Evolutionary conservation across 2,797 vertebrate genomes (phyloP), one percentile per base, ranked within the genome.

Genomic region (Sebastes trivittatus): DNA sequence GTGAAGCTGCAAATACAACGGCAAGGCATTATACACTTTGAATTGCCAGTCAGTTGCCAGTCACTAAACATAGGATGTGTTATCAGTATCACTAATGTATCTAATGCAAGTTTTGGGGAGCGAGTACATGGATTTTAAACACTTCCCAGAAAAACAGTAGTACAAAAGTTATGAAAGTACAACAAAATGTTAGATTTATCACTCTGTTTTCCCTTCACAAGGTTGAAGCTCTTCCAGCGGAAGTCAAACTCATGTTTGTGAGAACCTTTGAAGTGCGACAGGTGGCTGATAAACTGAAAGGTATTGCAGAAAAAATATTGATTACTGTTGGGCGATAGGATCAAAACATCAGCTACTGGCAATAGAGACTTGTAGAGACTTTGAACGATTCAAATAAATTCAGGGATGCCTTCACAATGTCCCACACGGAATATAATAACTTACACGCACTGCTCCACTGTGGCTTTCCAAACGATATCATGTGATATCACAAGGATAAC

Each of bases 151-250:
- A 46, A 1, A 46, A 20, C 46, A 49, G 18, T 20, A 18, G 46
- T 49, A 7, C 64, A 59, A 72, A 23, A 14, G 25, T 66, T 61
- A 54, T 5, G 56, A 7, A 46, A 61, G 29, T 9, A 23, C 16
- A 76, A 36, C 14, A 5, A 46, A 60, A 36, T 23, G 7, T 30
- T 10, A 9, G 73, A 65, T 78, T 77, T 94, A 96, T 96, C 61
- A 99, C 98, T 96, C 97, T 96, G 92, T 99, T 99, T 93, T 99
- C 98, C 98, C 92, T 99, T 99, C 87, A 99, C 98, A 76, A 99
- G 94, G 83, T 97, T 98, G 95, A 99, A 99, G 93, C 98, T 99
- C 92, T 99, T 99, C 98, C 98, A 99, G 55, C 98, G 96, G 1
- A 97, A 98, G 89, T 99, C 98, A 93, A 99, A 99, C 93, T 99